phyloP scores from a whole-genome alignment of 2,797 vertebrate species.

The Anabas testudineus region DNA sequence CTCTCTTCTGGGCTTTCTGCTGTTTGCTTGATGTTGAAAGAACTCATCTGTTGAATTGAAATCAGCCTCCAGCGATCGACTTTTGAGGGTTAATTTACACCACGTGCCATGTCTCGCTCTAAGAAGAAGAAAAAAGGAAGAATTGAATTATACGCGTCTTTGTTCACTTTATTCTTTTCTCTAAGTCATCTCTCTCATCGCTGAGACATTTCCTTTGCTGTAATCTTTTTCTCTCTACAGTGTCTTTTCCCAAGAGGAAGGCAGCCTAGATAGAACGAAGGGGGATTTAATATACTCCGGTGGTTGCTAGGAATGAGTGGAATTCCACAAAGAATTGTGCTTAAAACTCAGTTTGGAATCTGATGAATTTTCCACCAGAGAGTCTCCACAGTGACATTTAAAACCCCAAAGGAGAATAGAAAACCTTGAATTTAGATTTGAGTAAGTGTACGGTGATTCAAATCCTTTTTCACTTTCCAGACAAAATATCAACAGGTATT shows the following conservation, averaged over 20 bases:
- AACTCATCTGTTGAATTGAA: conserved; percentile 16
- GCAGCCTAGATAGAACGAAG: conserved; percentile 24
- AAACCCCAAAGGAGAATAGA: conserved; percentile 3
- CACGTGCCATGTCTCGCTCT: conserved; percentile 11
- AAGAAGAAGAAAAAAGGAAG: background rate
- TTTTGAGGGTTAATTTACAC: conserved; percentile 24
- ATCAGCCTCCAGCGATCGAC: conserved; percentile 11
- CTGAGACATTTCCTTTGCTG: conserved; percentile 24
- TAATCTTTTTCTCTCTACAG: conserved; percentile 26
- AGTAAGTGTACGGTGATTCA: background rate
- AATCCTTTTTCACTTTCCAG: conserved; percentile 1
- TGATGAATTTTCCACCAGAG: conserved; percentile 31
- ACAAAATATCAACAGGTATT: conserved; percentile 1
- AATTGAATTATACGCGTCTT: conserved; percentile 6
- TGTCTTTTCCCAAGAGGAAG: conserved; percentile 45
- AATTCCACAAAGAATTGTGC: conserved; percentile 28
- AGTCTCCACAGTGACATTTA: conserved; percentile 31
- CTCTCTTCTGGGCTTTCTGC: conserved; percentile 12
- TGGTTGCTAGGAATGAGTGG: conserved; percentile 24
- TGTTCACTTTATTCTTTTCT: conserved; percentile 22
- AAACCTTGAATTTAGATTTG: background rate
- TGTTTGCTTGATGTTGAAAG: conserved; percentile 24
- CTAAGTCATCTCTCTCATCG: conserved; percentile 30
- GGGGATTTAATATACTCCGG: background rate
- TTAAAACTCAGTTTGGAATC: conserved; percentile 33